Evolutionary conservation across 2,888 invertebrate species (phyloP), one percentile per base, ranked within the genome.

Genomic region (Sarcophaga variegata): DNA sequence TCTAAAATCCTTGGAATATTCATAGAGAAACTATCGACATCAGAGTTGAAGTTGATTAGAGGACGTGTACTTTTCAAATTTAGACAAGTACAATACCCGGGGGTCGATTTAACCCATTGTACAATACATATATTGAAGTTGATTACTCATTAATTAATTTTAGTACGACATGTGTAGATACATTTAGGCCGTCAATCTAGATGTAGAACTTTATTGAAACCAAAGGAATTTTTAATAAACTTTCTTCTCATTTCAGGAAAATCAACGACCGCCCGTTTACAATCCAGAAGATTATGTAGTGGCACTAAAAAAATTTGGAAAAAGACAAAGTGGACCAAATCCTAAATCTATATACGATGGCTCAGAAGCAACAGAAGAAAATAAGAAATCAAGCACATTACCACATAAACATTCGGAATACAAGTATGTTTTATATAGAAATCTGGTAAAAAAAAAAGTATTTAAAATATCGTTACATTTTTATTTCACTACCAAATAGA

Each of bases 261-360:
- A 97, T 90, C 96, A 97, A 90, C 95, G 97, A 66, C 97, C 98
- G 49, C 98, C 98, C 0, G 96, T 97, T 22, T 98, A 97, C 94
- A 98, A 98, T 92, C 96, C 98, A 0, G 98, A 98, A 92, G 98
- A 98, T 93, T 98, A 98, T 92, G 96, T 96, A 4, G 94, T 95
- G 4, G 96, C 97, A 1, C 93, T 97, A 87, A 96, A 96, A 91
- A 97, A 97, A 95, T 97, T 97, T 95, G 96, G 96, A 85, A 91
- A 92, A 89, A 90, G 92, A 54, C 91, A 90, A 88, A 90, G 86
- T 76, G 90, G 90, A 25, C 88, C 89, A 45, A 90, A 90, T 86
- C 91, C 90, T 54, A 92, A 91, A 67, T 93, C 94, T 5, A 94
- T 94, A 59, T 94, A 94, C 66, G 93, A 93, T 85, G 91, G 92